Evolutionary conservation across 2,888 invertebrate species (phyloP).

Genomic region (Melolontha melolontha): DNA sequence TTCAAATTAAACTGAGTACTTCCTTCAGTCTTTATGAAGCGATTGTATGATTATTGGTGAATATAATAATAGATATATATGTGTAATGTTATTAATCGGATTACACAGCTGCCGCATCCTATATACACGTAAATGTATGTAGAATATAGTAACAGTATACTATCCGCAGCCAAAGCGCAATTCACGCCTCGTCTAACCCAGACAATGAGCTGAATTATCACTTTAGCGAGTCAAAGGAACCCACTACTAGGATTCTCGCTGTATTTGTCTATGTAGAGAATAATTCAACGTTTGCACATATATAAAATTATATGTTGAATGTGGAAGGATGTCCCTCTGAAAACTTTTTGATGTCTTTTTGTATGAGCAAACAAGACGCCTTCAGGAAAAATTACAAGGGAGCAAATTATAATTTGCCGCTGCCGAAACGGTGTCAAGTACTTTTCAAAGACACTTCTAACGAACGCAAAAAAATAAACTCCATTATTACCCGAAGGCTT

Average conservation of each 20-base stretch:
- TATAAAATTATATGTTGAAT: slow-evolving; percentile 16
- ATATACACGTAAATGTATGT: too few relatives aligned
- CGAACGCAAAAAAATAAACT: slow-evolving; percentile 20
- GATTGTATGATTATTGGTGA: too few relatives aligned
- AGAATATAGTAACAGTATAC: too few relatives aligned
- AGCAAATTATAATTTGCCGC: slow-evolving; percentile 35
- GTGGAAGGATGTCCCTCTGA: slow-evolving; percentile 7
- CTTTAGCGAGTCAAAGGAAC: not conserved
- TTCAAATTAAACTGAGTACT: too few relatives aligned
- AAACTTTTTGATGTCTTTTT: slow-evolving; percentile 26
- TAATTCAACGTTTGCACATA: not conserved
- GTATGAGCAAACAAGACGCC: slow-evolving; percentile 13
- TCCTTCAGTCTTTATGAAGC: too few relatives aligned
- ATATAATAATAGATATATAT: too few relatives aligned
- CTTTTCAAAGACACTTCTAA: slow-evolving; percentile 14
- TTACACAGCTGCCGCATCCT: too few relatives aligned
- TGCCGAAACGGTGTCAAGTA: slow-evolving; percentile 12
- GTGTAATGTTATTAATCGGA: too few relatives aligned
- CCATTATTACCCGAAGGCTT: slow-evolving; percentile 9
- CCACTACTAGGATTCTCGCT: not conserved
- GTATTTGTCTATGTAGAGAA: not conserved
- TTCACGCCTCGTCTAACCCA: slow-evolving; percentile 58
- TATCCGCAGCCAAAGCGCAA: slow-evolving; percentile 51
- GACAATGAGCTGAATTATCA: slow-evolving; percentile 55
- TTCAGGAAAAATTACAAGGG: slow-evolving; percentile 5